phyloP scores from a whole-genome alignment of 2,113 vertebrate species.

The Argyrosomus japonicus region DNA sequence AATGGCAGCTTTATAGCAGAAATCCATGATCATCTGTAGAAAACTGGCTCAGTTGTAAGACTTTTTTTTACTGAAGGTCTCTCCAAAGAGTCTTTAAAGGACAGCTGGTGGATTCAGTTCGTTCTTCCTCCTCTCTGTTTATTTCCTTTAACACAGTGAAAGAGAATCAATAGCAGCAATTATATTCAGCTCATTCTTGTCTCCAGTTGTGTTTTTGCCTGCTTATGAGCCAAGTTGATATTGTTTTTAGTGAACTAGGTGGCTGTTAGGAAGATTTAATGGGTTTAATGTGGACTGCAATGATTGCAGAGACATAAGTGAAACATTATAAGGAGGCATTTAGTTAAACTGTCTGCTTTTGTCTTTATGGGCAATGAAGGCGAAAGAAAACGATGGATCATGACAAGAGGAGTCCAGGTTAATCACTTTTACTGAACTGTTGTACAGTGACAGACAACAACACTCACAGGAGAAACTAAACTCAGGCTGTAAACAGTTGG shows the following conservation, averaged over 20 bases:
- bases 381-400: neutral
- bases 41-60: neutral
- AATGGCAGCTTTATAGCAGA: neutral
- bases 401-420: neutral
- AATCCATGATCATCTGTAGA: no score
- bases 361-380: neutral
- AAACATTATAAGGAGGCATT: slow-evolving; percentile 10
- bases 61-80: neutral
- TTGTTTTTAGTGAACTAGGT: neutral
- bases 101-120: neutral
- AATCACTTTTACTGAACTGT: neutral
- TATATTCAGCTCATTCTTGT: neutral
- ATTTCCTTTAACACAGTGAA: neutral
- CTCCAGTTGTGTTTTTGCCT: neutral
- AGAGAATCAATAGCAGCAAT: neutral
- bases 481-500: neutral
- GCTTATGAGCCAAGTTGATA: neutral
- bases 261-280: neutral
- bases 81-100: neutral
- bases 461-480: neutral
- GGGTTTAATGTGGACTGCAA: neutral
- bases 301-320: neutral
- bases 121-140: neutral
- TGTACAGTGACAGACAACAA: neutral
- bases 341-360: neutral